Evolutionary conservation across 2,888 invertebrate species (phyloP).

Genomic region (Drosophila dives): DNA sequence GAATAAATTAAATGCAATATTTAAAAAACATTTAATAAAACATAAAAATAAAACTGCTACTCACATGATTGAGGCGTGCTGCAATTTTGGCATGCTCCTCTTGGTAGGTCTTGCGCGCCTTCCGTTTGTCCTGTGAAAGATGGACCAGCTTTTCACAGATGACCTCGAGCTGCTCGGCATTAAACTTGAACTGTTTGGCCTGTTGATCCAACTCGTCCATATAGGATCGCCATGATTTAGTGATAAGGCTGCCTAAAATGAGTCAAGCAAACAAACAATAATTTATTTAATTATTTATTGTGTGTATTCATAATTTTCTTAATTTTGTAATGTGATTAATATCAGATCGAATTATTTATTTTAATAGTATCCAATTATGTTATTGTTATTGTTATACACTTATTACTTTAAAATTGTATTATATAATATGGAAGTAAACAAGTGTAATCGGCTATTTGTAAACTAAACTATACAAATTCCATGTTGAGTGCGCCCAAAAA

Average conservation of each 20-base stretch:
- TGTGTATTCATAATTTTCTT: background rate
- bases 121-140: constrained; percentile 94
- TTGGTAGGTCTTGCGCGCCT: constrained; percentile 93
- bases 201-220: constrained; percentile 95
- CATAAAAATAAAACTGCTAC: constrained; percentile 68
- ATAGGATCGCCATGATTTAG: constrained; percentile 92
- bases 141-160: constrained; percentile 92
- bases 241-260: constrained; percentile 87
- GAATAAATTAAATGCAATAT: background rate
- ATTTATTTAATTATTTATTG: too few relatives aligned
- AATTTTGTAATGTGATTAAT: constrained; percentile 5
- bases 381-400: constrained; percentile 7
- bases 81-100: constrained; percentile 95
- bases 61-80: constrained; percentile 92
- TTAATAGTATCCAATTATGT: background rate
- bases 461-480: constrained; percentile 5
- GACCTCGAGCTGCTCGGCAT: constrained; percentile 93
- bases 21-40: background rate
- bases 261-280: background rate
- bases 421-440: constrained; percentile 5
- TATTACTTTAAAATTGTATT: background rate
- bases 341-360: background rate
- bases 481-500: background rate
- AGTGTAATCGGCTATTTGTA: constrained; percentile 1
- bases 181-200: constrained; percentile 92